Conservation (phyloP, 2,113 vertebrate genomes). For the Anas platyrhynchos region DNA sequence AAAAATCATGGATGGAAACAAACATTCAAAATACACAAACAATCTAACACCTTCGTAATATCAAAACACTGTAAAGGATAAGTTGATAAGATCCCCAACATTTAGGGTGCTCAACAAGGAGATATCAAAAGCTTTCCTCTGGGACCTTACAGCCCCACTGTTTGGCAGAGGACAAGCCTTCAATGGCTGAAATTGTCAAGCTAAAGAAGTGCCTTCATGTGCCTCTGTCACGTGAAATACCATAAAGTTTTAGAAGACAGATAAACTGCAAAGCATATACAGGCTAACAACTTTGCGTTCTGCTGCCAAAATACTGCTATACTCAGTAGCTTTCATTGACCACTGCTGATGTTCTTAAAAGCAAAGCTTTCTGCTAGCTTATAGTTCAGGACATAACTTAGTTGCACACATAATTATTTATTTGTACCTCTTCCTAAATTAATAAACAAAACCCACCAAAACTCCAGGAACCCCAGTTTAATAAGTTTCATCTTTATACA, state of each 20-base stretch:
- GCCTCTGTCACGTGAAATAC: background rate
- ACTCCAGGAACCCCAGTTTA: background rate
- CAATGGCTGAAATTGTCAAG: background rate
- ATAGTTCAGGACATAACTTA: background rate
- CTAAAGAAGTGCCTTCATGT: background rate
- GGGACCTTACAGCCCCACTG: background rate
- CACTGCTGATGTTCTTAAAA: background rate
- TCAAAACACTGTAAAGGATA: background rate
- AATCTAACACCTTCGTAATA: background rate
- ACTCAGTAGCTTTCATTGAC: background rate
- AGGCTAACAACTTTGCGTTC: background rate
- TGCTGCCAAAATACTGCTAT: background rate
- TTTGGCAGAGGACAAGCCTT: background rate
- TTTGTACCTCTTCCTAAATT: background rate
- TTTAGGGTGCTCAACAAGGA: background rate
- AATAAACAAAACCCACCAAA: background rate
- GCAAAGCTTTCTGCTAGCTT: background rate
- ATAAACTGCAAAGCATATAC: background rate
- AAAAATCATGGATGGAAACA: background rate
- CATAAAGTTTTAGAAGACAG: background rate
- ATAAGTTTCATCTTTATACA: background rate
- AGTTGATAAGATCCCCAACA: background rate
- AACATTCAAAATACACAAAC: background rate
- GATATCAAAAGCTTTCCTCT: background rate
- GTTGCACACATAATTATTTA: background rate